These are phyloP conservation scores for Trinorchestia longiramus DNA, from an alignment of 1,140 invertebrate genomes.

Conservation along the genomic window DNA sequence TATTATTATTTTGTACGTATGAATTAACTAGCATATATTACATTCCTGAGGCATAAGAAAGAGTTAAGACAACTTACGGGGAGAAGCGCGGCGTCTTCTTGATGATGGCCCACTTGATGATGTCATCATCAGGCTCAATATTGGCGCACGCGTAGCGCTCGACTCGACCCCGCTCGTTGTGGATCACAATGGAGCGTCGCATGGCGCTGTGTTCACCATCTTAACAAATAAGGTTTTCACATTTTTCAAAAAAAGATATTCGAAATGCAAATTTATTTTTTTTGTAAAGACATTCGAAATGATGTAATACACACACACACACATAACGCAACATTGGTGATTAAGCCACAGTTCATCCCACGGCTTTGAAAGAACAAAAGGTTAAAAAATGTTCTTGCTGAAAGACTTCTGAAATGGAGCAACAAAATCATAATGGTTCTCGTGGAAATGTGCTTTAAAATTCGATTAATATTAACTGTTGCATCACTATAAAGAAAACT, in stretches of 20 bases:
- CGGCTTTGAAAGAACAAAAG: too few species aligned
- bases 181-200: conserved; percentile 87
- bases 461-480: too few species aligned
- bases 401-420: too few species aligned
- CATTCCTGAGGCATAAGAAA: neutral
- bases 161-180: conserved; percentile 79
- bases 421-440: too few species aligned
- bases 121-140: conserved; percentile 89
- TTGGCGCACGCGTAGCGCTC: conserved; percentile 90
- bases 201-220: conserved; percentile 72
- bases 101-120: conserved; percentile 90
- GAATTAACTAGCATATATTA: neutral
- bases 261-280: neutral
- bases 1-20: neutral
- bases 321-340: too few species aligned
- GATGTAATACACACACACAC: too few species aligned
- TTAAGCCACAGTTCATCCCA: too few species aligned
- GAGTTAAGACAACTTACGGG: conserved; percentile 76
- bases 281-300: too few species aligned
- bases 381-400: too few species aligned
- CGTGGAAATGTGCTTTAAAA: too few species aligned
- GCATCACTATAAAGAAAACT: too few species aligned
- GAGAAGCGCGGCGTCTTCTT: conserved; percentile 88
- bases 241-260: neutral
- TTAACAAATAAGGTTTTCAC: neutral